A percentile compares a stretch with the other conserved stretches of the same genome.
These are phyloP conservation scores for Macheiramphus alcinus DNA, from an alignment of 2,113 vertebrate species.

Conservation along the genomic window DNA sequence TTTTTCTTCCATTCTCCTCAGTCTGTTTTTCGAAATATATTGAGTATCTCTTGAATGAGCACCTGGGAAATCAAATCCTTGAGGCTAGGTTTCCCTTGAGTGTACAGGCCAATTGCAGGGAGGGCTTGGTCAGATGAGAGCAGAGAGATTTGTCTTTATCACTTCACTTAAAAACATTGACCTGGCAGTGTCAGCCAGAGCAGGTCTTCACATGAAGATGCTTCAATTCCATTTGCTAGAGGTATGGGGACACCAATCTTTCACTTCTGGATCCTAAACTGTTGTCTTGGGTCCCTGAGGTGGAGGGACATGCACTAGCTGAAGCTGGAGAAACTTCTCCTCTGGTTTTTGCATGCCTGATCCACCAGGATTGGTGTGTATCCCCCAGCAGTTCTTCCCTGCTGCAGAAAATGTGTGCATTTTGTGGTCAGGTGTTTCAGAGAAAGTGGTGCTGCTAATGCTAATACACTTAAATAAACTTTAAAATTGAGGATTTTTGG, in stretches of 20 bases:
- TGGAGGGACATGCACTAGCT: background rate
- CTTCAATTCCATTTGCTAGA: background rate
- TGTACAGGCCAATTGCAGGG: background rate
- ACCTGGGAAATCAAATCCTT: background rate
- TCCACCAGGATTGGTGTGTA: background rate
- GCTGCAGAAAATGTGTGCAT: background rate
- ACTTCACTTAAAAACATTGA: background rate
- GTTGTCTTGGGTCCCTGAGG: background rate
- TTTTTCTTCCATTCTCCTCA: background rate
- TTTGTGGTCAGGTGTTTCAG: background rate
- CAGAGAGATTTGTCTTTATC: background rate
- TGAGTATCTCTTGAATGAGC: background rate
- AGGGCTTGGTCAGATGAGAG: background rate
- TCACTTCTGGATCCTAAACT: background rate
- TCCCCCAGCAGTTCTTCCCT: background rate
- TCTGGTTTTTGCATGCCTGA: background rate
- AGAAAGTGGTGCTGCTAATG: constrained; percentile 59
- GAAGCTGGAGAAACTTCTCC: background rate
- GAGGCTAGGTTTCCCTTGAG: background rate
- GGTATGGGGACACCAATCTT: background rate
- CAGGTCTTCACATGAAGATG: background rate
- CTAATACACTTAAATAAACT: constrained; percentile 23
- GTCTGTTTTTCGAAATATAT: background rate
- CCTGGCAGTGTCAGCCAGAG: background rate
- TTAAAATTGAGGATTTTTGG: constrained; percentile 55